A percentile compares a stretch with the other conserved stretches of the same genome.
Evolutionary conservation across 23 tunicate species (phyloP).

Genomic region (Aplidium turbinatum): DNA sequence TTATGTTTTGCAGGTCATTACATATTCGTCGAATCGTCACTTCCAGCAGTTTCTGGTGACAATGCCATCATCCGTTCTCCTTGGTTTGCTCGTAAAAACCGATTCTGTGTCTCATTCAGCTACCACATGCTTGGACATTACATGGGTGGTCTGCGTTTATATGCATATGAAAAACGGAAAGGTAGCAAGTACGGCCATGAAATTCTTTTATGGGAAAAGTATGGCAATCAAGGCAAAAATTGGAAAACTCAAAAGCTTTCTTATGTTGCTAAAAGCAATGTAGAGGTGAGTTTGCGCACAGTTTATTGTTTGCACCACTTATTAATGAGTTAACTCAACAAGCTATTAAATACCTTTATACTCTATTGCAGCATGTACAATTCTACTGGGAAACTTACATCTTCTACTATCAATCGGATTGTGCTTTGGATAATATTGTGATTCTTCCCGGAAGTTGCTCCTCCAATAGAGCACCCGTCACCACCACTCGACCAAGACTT

Average conservation of each 20-base stretch:
- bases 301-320: too few species aligned
- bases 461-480: background rate
- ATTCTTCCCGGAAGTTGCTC: conserved; percentile 39
- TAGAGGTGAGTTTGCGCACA: conserved; percentile 81
- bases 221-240: conserved; percentile 73
- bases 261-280: conserved; percentile 55
- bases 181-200: conserved; percentile 65
- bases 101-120: conserved; percentile 49
- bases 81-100: conserved; percentile 47
- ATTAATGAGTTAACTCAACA: too few species aligned
- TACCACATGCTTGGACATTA: conserved; percentile 85
- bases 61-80: conserved; percentile 88
- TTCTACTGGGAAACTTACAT: conserved; percentile 91
- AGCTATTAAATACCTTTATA: too few species aligned
- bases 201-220: conserved; percentile 80
- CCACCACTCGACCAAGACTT: conserved; percentile 23
- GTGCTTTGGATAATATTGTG: conserved; percentile 71
- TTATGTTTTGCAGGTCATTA: conserved; percentile 66
- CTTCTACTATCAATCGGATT: conserved; percentile 90
- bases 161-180: conserved; percentile 78
- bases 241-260: conserved; percentile 53
- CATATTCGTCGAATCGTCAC: conserved; percentile 89
- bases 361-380: conserved; percentile 64
- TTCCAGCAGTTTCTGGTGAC: conserved; percentile 78
- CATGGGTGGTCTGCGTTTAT: conserved; percentile 89